Percentiles rank a stretch among this genome's conserved stretches.
phyloP scores from a whole-genome alignment of 1,140 invertebrate species.

The Saccostrea echinata region DNA sequence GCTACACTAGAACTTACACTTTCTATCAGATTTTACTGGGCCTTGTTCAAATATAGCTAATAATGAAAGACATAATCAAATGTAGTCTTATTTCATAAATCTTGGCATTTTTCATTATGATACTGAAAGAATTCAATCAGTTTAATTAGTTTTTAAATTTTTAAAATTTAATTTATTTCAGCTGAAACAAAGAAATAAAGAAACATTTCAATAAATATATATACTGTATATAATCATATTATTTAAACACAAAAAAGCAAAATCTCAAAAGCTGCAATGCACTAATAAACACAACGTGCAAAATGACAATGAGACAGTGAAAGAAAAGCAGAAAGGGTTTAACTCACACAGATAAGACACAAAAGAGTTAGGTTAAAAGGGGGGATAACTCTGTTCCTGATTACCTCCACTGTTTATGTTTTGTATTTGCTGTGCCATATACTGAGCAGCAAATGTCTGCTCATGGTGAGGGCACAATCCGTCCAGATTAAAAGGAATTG shows the following conservation, averaged over 20 bases:
- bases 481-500: slow-evolving; percentile 68
- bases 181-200: slow-evolving; percentile 19
- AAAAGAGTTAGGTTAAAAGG: slow-evolving; percentile 13
- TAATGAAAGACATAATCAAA: neutral
- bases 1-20: slow-evolving; percentile 2
- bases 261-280: neutral
- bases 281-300: neutral
- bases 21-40: slow-evolving; percentile 7
- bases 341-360: slow-evolving; percentile 7
- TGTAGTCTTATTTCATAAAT: neutral
- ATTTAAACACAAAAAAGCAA: neutral
- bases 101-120: too few species aligned
- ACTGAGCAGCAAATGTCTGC: slow-evolving; percentile 72
- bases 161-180: neutral
- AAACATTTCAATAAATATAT: neutral
- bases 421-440: slow-evolving; percentile 70
- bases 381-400: slow-evolving; percentile 36
- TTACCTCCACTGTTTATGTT: slow-evolving; percentile 69
- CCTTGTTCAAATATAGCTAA: slow-evolving; percentile 29
- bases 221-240: neutral
- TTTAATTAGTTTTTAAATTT: too few species aligned
- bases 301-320: neutral
- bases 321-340: slow-evolving; percentile 23
- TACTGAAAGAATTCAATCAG: too few species aligned
- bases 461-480: slow-evolving; percentile 74